phyloP scores from a whole-genome alignment of 92 coral and sea anemone species.

The Diadumene lineata region DNA sequence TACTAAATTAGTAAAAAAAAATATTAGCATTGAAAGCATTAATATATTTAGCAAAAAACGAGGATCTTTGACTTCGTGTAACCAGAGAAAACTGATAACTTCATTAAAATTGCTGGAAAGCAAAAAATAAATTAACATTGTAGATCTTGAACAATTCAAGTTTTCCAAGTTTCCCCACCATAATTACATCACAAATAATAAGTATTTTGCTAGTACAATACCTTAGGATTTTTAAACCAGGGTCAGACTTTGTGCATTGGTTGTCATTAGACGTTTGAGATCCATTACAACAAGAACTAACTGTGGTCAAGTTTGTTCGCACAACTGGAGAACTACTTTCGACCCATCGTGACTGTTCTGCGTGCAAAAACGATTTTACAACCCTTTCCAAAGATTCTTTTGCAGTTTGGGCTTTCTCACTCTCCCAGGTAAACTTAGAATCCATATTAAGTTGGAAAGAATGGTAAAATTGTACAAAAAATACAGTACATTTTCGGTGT shows the following conservation, averaged over 20 bases:
- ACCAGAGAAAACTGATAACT: too few relatives aligned
- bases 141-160: too few relatives aligned
- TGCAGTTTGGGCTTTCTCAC: conserved; percentile 41
- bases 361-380: conserved; percentile 47
- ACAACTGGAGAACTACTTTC: conserved; percentile 57
- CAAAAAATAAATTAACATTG: too few relatives aligned
- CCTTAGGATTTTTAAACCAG: conserved; percentile 23
- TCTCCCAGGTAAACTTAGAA: conserved; percentile 49
- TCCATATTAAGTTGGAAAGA: conserved; percentile 36
- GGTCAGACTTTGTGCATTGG: conserved; percentile 6
- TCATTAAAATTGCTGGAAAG: too few relatives aligned
- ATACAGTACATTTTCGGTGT: background rate
- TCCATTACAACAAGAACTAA: conserved; percentile 8
- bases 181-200: background rate
- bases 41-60: too few relatives aligned
- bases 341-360: conserved; percentile 60
- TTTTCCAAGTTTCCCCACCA: too few relatives aligned
- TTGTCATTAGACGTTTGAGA: conserved; percentile 8
- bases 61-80: too few relatives aligned
- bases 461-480: background rate
- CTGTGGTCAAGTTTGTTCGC: background rate
- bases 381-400: conserved; percentile 39
- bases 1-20: too few relatives aligned
- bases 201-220: background rate
- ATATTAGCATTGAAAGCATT: too few relatives aligned